phyloP scores from a whole-genome alignment of 1,140 invertebrate genomes.

The Ips typographus region DNA sequence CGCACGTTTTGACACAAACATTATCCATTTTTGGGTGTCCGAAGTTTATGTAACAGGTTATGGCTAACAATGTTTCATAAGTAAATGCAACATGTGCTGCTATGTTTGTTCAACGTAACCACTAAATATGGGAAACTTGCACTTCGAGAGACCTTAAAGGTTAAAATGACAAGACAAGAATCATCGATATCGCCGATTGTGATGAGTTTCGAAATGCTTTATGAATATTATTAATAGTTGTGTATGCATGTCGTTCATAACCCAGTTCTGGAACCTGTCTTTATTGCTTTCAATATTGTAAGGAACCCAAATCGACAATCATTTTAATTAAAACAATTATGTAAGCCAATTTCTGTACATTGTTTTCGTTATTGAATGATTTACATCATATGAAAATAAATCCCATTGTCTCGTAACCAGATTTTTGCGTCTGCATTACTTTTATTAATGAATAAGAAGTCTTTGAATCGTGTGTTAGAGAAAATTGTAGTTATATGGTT shows the following conservation, averaged over 20 bases:
- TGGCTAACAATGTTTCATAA: not conserved
- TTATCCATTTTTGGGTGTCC: not conserved
- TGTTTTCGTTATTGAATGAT: not conserved
- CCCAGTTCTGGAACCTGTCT: not conserved
- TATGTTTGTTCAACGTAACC: not conserved
- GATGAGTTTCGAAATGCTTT: not conserved
- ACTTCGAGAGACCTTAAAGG: not conserved
- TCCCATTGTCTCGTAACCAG: not conserved
- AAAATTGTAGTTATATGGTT: too few species aligned
- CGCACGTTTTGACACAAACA: not conserved
- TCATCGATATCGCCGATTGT: not conserved
- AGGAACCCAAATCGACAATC: not conserved
- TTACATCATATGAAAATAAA: not conserved
- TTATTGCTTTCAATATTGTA: not conserved
- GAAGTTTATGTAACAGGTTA: slow-evolving; percentile 1
- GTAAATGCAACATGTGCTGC: not conserved
- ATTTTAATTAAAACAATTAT: slow-evolving; percentile 1
- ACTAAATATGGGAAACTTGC: slow-evolving; percentile 1
- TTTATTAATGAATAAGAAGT: not conserved
- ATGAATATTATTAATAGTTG: slow-evolving; percentile 2
- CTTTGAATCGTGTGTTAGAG: too few species aligned
- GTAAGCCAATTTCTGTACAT: not conserved
- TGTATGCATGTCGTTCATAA: not conserved
- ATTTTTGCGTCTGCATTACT: not conserved
- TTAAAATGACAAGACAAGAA: not conserved